phyloP scores from a whole-genome alignment of 2,797 vertebrate genomes.

The Zalophus californianus region DNA sequence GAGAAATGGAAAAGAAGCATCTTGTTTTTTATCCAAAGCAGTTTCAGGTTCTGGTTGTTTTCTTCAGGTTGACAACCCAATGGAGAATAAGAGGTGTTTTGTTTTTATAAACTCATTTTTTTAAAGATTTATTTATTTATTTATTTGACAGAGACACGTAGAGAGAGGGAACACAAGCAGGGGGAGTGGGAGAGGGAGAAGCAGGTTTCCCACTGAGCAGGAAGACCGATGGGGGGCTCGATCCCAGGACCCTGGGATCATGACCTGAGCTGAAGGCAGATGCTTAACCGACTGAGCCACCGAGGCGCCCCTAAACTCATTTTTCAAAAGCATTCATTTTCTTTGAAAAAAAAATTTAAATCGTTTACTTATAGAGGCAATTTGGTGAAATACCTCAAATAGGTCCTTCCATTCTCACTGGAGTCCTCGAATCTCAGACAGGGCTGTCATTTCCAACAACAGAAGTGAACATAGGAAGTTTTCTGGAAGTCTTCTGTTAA shows the following conservation, averaged over 20 bases:
- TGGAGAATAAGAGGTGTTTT: not conserved
- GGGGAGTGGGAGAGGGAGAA: too few species aligned
- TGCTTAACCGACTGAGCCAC: too few species aligned
- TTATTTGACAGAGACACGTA: too few species aligned
- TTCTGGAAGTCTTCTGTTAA: not conserved
- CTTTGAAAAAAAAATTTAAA: not conserved
- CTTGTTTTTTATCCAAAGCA: not conserved
- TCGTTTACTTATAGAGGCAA: constrained; percentile 1
- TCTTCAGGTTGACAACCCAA: not conserved
- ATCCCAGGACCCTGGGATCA: too few species aligned
- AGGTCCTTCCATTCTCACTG: not conserved
- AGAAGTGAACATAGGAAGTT: not conserved
- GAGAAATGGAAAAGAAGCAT: not conserved
- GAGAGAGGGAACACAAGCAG: too few species aligned
- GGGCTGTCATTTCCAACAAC: not conserved
- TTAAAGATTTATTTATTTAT: too few species aligned
- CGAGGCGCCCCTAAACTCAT: too few species aligned
- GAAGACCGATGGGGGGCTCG: too few species aligned
- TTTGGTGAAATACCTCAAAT: not conserved
- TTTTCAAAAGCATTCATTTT: not conserved
- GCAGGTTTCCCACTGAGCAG: too few species aligned
- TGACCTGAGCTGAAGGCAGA: too few species aligned
- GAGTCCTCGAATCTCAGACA: not conserved
- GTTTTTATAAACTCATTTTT: not conserved
- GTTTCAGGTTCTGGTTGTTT: not conserved